Conservation (phyloP, 2,888 invertebrate species). For the Siphonodentalium dalli region DNA sequence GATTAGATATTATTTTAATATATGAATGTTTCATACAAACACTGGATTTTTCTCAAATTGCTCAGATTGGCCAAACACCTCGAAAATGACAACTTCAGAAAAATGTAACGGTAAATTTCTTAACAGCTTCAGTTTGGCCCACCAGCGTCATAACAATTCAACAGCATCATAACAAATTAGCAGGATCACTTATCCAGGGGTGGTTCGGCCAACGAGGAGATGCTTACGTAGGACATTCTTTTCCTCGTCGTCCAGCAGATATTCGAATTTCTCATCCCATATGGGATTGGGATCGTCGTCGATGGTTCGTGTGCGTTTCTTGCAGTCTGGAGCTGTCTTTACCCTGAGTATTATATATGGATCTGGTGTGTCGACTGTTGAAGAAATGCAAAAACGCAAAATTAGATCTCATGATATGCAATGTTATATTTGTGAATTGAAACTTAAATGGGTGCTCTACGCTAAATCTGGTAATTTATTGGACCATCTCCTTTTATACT, state of each 20-base stretch:
- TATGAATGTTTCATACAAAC: no score
- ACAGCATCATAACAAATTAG: no score
- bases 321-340: slow-evolving; percentile 61
- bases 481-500: background rate
- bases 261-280: slow-evolving; percentile 65
- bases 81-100: no score
- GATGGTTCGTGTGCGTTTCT: slow-evolving; percentile 57
- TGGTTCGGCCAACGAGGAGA: no score
- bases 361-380: slow-evolving; percentile 64
- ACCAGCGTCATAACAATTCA: no score
- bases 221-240: slow-evolving; percentile 58
- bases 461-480: background rate
- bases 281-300: slow-evolving; percentile 62
- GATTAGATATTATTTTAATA: no score
- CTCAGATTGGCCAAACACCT: no score
- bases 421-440: background rate
- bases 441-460: background rate
- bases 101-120: no score
- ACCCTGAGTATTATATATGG: slow-evolving; percentile 63
- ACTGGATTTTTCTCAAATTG: no score
- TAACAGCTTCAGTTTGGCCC: no score
- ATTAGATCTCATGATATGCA: background rate
- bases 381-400: background rate
- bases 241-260: slow-evolving; percentile 58
- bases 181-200: no score